phyloP scores from a whole-genome alignment of 2,888 invertebrate genomes.

The Xylophagus ater region DNA sequence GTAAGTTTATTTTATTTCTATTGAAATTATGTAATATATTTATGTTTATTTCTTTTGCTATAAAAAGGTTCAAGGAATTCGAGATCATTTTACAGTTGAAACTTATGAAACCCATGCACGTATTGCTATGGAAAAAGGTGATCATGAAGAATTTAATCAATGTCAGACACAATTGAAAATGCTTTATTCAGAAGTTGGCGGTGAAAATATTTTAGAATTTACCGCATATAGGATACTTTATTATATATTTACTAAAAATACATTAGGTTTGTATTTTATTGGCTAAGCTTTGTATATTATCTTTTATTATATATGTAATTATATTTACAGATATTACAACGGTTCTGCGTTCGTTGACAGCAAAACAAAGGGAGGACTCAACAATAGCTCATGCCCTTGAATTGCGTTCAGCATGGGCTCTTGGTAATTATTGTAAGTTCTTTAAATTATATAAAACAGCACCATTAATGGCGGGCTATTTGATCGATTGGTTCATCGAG shows the following conservation, averaged over 20 bases:
- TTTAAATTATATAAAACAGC: constrained; percentile 82
- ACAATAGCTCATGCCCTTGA: constrained; percentile 77
- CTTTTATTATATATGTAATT: constrained; percentile 4
- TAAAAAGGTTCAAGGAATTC: constrained; percentile 75
- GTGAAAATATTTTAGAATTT: constrained; percentile 79
- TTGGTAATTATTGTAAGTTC: constrained; percentile 84
- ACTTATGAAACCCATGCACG: constrained; percentile 99
- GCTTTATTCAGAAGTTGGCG: constrained; percentile 73
- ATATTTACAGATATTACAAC: constrained; percentile 73
- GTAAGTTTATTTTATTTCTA: constrained; percentile 45
- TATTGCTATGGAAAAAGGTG: constrained; percentile 94
- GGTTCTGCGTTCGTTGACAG: constrained; percentile 68
- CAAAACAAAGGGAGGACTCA: constrained; percentile 65
- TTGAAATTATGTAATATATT: no score
- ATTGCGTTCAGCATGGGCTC: constrained; percentile 86
- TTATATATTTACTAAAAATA: constrained; percentile 96
- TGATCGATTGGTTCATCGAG: constrained; percentile 97
- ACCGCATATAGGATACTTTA: constrained; percentile 94
- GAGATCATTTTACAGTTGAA: constrained; percentile 89
- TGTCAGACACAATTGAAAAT: constrained; percentile 97
- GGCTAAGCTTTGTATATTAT: not conserved
- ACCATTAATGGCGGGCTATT: constrained; percentile 90
- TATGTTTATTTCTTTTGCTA: not conserved
- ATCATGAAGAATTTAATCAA: constrained; percentile 99
- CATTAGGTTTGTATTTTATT: constrained; percentile 59